phyloP scores from a whole-genome alignment of 2,888 invertebrate genomes.

The Abrostola tripartita region DNA sequence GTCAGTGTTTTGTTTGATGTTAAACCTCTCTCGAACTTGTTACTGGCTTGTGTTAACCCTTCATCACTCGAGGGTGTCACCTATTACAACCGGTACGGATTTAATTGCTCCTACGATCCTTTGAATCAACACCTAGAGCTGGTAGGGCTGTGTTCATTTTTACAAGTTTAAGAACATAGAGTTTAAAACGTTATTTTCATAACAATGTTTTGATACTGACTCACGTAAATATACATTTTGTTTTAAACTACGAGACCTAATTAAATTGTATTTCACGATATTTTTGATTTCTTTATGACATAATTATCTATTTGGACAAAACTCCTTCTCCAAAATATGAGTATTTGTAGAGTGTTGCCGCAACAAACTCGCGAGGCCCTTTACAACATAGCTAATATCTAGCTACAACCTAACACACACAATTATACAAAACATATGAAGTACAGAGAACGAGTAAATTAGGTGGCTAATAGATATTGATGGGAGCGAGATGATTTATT shows the following conservation, averaged over 20 bases:
- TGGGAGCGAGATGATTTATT: slow-evolving; percentile 47
- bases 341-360: no score
- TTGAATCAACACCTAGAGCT: slow-evolving; percentile 4
- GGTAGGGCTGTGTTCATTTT: background rate
- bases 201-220: no score
- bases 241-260: no score
- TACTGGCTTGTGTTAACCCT: slow-evolving; percentile 28
- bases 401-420: background rate
- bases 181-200: background rate
- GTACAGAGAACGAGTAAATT: slow-evolving; percentile 38
- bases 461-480: slow-evolving; percentile 52
- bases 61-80: slow-evolving; percentile 21
- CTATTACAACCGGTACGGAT: slow-evolving; percentile 28
- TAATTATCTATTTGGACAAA: no score
- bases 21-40: slow-evolving; percentile 15
- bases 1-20: slow-evolving; percentile 18
- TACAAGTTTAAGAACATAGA: no score
- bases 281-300: no score
- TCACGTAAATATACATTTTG: no score
- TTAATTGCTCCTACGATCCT: slow-evolving; percentile 30
- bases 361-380: no score
- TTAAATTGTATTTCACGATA: no score
- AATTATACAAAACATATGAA: slow-evolving; percentile 9
- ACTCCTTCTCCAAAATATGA: no score
- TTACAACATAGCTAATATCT: background rate